phyloP scores from a whole-genome alignment of 2,113 vertebrate genomes.

The Dicentrarchus labrax region DNA sequence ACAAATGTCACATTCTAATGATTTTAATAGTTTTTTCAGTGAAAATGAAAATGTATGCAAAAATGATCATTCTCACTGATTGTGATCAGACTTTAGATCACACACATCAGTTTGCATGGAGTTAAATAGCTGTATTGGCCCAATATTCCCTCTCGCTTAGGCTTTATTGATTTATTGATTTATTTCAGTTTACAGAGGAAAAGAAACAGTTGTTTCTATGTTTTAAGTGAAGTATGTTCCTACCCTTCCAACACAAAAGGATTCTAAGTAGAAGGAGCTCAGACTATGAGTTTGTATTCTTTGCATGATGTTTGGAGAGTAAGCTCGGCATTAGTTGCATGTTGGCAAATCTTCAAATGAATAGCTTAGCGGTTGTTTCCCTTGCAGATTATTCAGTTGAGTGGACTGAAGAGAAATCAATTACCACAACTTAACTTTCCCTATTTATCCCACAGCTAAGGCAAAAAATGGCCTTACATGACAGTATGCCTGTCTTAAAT shows the following conservation, averaged over 20 bases:
- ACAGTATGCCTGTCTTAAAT: constrained; percentile 49
- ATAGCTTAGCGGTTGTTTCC: constrained; percentile 76
- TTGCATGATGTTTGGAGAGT: constrained; percentile 61
- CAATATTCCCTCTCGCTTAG: neutral
- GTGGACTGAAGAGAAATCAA: constrained; percentile 82
- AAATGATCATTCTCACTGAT: too few species aligned
- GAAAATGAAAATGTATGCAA: too few species aligned
- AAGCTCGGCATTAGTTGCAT: constrained; percentile 77
- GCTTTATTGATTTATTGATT: constrained; percentile 32
- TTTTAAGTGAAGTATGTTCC: constrained; percentile 32
- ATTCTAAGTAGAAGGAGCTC: constrained; percentile 42
- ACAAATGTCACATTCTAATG: too few species aligned
- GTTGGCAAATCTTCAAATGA: constrained; percentile 78
- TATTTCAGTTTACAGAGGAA: neutral
- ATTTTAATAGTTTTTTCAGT: too few species aligned
- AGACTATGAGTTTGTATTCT: constrained; percentile 55
- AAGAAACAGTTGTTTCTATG: neutral
- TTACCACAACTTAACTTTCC: constrained; percentile 77
- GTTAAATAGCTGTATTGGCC: neutral
- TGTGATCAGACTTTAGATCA: constrained; percentile 10
- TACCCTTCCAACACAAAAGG: constrained; percentile 42
- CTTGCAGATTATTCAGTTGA: constrained; percentile 81
- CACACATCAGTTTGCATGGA: neutral
- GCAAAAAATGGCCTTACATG: constrained; percentile 30
- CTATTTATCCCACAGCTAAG: constrained; percentile 63